Evolutionary conservation across 2,888 invertebrate species (phyloP).

Genomic region (Hemicrepidius hirtus): DNA sequence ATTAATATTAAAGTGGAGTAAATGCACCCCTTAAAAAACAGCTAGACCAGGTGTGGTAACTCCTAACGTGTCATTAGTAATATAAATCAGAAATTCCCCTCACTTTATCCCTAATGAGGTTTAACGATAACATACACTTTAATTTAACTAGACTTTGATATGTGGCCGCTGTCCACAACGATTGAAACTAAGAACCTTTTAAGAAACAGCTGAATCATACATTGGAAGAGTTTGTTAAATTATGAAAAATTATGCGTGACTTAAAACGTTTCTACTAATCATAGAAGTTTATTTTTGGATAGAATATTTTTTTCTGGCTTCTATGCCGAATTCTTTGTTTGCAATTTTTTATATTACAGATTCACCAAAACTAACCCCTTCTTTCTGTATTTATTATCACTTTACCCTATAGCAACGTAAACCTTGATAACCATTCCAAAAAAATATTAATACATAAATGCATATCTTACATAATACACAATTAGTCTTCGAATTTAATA

Average conservation of each 20-base stretch:
- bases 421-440: too few species aligned
- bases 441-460: too few species aligned
- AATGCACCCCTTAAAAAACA: constrained; percentile 29
- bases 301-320: too few species aligned
- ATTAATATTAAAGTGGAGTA: constrained; percentile 29
- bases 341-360: too few species aligned
- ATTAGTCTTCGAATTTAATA: too few species aligned
- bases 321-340: not conserved
- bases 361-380: too few species aligned
- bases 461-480: too few species aligned
- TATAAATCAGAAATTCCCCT: constrained; percentile 43
- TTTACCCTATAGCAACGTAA: too few species aligned
- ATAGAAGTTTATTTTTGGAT: not conserved
- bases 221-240: constrained; percentile 14
- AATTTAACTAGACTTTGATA: constrained; percentile 59
- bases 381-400: too few species aligned
- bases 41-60: constrained; percentile 44
- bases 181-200: constrained; percentile 57
- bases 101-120: constrained; percentile 41
- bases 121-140: constrained; percentile 55
- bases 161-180: constrained; percentile 55
- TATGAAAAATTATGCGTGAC: constrained; percentile 17
- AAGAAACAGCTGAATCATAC: constrained; percentile 43
- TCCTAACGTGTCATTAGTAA: constrained; percentile 43
- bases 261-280: not conserved